These are phyloP conservation scores for Tinea semifulvella DNA, from an alignment of 2,888 invertebrate genomes.

Conservation along the genomic window DNA sequence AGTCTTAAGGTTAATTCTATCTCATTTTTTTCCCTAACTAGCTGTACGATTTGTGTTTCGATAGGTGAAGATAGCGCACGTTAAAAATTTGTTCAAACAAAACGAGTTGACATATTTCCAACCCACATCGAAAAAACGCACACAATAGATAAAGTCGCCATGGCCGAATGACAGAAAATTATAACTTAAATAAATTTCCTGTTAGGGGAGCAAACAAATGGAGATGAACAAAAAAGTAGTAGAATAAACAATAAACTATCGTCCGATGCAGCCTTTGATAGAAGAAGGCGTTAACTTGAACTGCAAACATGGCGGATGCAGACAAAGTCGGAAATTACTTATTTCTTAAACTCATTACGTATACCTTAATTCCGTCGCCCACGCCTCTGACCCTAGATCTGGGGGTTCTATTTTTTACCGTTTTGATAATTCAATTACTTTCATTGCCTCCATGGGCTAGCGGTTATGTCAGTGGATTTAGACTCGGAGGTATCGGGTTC, in stretches of 20 bases:
- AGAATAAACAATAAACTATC: slow-evolving; percentile 42
- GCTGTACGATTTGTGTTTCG: no score
- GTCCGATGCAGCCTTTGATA: slow-evolving; percentile 53
- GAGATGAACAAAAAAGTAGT: slow-evolving; percentile 41
- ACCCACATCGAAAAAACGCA: slow-evolving; percentile 27
- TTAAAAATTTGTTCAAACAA: slow-evolving; percentile 32
- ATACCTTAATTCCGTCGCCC: no score
- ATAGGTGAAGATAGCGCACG: slow-evolving; percentile 10
- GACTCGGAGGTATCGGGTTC: no score
- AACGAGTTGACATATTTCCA: slow-evolving; percentile 35
- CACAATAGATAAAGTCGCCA: slow-evolving; percentile 34
- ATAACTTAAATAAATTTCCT: slow-evolving; percentile 65
- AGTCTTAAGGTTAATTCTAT: no score
- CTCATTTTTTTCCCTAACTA: no score
- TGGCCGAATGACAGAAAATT: slow-evolving; percentile 56
- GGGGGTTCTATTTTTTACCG: no score
- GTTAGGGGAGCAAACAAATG: slow-evolving; percentile 54
- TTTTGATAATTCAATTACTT: no score
- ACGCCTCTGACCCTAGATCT: no score
- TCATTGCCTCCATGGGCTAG: no score
- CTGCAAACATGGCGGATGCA: slow-evolving; percentile 27
- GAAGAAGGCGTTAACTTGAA: slow-evolving; percentile 49
- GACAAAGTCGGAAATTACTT: background rate
- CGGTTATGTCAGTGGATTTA: no score
- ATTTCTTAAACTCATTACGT: no score